Conservation (phyloP, 2,888 invertebrate species). For the Conistra vaccinii region DNA sequence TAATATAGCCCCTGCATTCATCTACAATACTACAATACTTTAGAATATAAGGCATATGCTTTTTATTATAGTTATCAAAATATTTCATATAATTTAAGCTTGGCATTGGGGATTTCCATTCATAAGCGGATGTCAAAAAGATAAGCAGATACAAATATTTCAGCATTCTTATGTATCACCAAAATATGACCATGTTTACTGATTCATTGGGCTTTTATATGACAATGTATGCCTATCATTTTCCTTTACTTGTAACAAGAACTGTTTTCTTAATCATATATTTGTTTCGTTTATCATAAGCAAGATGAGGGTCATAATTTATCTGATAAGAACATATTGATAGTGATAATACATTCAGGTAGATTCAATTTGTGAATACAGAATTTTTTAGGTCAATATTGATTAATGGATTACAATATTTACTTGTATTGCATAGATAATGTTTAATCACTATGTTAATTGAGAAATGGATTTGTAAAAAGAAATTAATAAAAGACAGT, state of each 20-base stretch:
- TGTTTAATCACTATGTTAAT: slow-evolving; percentile 18
- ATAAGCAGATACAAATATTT: slow-evolving; percentile 18
- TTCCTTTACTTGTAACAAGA: slow-evolving; percentile 14
- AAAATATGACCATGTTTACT: slow-evolving; percentile 17
- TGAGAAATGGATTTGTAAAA: slow-evolving; percentile 7
- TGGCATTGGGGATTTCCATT: slow-evolving; percentile 10
- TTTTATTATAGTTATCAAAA: background rate
- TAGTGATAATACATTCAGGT: slow-evolving; percentile 44
- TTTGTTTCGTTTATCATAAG: slow-evolving; percentile 47
- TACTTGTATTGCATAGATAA: slow-evolving; percentile 25
- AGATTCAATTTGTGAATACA: slow-evolving; percentile 30
- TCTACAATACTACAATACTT: background rate
- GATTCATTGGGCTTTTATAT: slow-evolving; percentile 22
- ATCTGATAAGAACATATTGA: slow-evolving; percentile 54
- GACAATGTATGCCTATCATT: slow-evolving; percentile 16
- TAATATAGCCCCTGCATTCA: background rate
- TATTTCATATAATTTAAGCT: slow-evolving; percentile 21
- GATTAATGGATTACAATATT: slow-evolving; percentile 36
- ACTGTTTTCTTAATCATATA: slow-evolving; percentile 33
- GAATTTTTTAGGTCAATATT: slow-evolving; percentile 50
- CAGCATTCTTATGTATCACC: slow-evolving; percentile 1
- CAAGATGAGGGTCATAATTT: slow-evolving; percentile 55
- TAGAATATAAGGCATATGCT: background rate
- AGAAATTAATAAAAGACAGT: background rate
- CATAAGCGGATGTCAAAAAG: slow-evolving; percentile 13